phyloP scores from a whole-genome alignment of 2,888 invertebrate species.

The Noctua janthe region DNA sequence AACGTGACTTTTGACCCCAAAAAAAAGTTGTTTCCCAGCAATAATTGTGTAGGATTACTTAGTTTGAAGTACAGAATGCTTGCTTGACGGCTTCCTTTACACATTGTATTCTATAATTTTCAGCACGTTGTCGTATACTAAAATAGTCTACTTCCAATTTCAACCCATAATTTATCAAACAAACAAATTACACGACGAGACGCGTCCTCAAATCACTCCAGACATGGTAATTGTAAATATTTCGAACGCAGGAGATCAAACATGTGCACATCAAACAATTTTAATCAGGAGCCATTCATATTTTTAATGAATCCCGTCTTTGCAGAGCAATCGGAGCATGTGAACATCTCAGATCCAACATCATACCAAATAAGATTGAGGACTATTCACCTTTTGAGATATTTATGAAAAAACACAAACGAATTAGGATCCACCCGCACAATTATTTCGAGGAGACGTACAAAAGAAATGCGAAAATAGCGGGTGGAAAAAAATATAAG shows the following conservation, averaged over 20 bases:
- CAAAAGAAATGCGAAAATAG: constrained; percentile 77
- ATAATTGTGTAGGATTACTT: no score
- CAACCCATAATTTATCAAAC: constrained; percentile 7
- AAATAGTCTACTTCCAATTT: background rate
- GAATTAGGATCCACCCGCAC: constrained; percentile 81
- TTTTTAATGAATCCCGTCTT: constrained; percentile 74
- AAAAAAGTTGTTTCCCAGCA: background rate
- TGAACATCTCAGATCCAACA: constrained; percentile 74
- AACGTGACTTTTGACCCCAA: background rate
- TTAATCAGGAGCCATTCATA: constrained; percentile 73
- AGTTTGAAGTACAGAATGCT: background rate
- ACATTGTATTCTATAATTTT: background rate
- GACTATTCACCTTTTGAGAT: constrained; percentile 74
- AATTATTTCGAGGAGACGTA: constrained; percentile 81
- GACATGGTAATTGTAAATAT: constrained; percentile 54
- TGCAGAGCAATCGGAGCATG: constrained; percentile 75
- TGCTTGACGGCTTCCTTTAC: background rate
- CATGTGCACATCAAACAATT: constrained; percentile 65
- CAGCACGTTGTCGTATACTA: background rate
- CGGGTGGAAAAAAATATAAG: constrained; percentile 81
- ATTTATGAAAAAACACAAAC: constrained; percentile 79
- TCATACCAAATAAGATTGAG: constrained; percentile 66
- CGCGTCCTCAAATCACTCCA: constrained; percentile 16
- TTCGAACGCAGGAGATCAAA: constrained; percentile 65
- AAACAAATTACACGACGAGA: constrained; percentile 17